These are phyloP conservation scores for Dioctria linearis DNA, from an alignment of 2,888 invertebrate genomes.

Conservation along the genomic window DNA sequence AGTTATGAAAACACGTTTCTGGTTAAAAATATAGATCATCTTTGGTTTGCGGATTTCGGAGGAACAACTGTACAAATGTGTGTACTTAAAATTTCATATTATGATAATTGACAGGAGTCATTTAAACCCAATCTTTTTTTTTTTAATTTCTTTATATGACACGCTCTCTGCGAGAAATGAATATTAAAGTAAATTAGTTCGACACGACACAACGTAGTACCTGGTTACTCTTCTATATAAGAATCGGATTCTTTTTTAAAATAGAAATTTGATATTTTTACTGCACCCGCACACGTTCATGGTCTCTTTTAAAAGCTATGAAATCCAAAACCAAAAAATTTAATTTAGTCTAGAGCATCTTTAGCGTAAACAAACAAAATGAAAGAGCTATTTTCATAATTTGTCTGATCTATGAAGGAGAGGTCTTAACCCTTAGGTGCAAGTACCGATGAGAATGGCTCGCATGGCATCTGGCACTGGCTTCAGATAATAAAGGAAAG, in stretches of 20 bases:
- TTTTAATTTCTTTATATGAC: no score
- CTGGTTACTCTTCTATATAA: no score
- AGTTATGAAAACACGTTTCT: conserved; percentile 27
- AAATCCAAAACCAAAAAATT: conserved; percentile 40
- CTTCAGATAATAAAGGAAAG: conserved; percentile 4
- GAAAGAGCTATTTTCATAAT: conserved; percentile 45
- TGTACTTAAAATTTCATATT: no score
- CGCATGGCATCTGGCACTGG: conserved; percentile 29
- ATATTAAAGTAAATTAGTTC: no score
- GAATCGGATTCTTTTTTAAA: neutral
- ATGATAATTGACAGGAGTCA: neutral
- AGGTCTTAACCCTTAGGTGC: conserved; percentile 47
- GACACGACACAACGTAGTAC: no score
- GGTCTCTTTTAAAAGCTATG: conserved; percentile 24
- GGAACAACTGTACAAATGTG: no score
- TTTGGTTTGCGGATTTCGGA: neutral
- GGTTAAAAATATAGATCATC: conserved; percentile 24
- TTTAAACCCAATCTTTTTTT: neutral
- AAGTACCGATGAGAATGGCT: conserved; percentile 1
- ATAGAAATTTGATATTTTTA: conserved; percentile 22
- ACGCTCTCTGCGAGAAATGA: no score
- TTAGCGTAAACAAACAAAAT: conserved; percentile 40
- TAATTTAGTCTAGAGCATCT: conserved; percentile 29
- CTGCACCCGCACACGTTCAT: neutral
- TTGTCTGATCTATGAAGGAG: conserved; percentile 14